phyloP scores from a whole-genome alignment of 2,888 invertebrate species.

The Cephus sareptanus region DNA sequence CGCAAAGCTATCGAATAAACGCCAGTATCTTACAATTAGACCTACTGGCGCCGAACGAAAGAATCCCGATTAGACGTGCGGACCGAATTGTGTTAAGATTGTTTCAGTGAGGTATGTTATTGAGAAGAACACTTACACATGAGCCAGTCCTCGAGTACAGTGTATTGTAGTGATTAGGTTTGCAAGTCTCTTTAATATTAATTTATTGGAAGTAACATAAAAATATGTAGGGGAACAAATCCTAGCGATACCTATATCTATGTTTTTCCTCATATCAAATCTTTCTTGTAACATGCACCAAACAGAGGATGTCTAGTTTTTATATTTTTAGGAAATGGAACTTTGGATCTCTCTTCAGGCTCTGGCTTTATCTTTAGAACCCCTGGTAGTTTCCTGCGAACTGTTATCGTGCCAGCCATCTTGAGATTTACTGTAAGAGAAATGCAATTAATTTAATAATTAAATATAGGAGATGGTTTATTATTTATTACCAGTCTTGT shows the following conservation, averaged over 20 bases:
- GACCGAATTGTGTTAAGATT: neutral
- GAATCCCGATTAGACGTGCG: neutral
- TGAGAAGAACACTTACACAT: too few species aligned
- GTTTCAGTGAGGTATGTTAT: too few species aligned
- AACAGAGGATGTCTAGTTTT: constrained; percentile 35
- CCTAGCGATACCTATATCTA: too few species aligned
- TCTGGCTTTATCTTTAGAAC: constrained; percentile 8
- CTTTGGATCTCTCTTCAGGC: constrained; percentile 8
- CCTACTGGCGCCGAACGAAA: neutral
- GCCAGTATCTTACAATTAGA: neutral
- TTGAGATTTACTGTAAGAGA: constrained; percentile 32
- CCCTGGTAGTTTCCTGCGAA: constrained; percentile 30
- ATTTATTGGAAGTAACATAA: too few species aligned
- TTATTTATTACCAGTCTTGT: constrained; percentile 18
- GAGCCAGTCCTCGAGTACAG: too few species aligned
- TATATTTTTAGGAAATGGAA: constrained; percentile 34
- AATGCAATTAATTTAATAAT: neutral
- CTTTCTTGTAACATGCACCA: constrained; percentile 16
- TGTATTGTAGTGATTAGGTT: too few species aligned
- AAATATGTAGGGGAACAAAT: too few species aligned
- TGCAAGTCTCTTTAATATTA: too few species aligned
- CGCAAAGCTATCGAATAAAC: neutral
- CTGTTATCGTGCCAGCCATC: constrained; percentile 26
- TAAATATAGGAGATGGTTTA: too few species aligned
- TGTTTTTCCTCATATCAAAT: too few species aligned